These are phyloP conservation scores for Beris morrisii DNA, from an alignment of 2,888 invertebrate genomes.

Conservation along the genomic window DNA sequence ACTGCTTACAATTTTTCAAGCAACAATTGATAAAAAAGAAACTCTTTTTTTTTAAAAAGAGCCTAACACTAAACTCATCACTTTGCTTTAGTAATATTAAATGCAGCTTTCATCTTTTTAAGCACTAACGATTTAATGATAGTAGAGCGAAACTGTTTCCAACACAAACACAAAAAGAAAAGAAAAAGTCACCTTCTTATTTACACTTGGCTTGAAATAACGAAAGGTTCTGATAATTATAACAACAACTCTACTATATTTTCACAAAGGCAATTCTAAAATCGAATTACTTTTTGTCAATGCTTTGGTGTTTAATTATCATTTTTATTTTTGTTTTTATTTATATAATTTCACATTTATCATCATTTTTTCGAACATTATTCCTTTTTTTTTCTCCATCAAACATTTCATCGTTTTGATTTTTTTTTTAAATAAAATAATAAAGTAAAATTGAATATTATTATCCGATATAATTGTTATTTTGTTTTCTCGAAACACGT, in stretches of 20 bases:
- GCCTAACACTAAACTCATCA: constrained; percentile 15
- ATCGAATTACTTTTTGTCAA: not conserved
- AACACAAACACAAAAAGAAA: not conserved
- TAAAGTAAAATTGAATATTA: too few relatives aligned
- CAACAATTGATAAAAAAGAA: too few relatives aligned
- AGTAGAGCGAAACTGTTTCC: not conserved
- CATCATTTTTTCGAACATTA: not conserved
- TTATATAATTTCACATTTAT: not conserved
- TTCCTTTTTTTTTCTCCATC: not conserved
- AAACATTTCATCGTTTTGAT: not conserved
- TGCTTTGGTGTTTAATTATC: too few relatives aligned
- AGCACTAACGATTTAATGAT: constrained; percentile 18
- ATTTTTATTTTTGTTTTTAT: not conserved
- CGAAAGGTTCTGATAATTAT: constrained; percentile 32
- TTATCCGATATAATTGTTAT: too few relatives aligned
- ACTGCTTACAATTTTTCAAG: too few relatives aligned
- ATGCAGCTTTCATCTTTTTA: constrained; percentile 9
- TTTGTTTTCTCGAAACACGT: too few relatives aligned
- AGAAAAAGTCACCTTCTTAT: constrained; percentile 34
- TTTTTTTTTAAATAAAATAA: too few relatives aligned
- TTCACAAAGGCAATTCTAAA: not conserved
- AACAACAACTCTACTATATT: constrained; percentile 6
- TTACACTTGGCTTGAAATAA: constrained; percentile 32
- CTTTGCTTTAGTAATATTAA: not conserved
- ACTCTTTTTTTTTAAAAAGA: not conserved